Base-by-base conservation (phyloP, 2,888 invertebrate genomes). In the Diabrotica balteata region DNA sequence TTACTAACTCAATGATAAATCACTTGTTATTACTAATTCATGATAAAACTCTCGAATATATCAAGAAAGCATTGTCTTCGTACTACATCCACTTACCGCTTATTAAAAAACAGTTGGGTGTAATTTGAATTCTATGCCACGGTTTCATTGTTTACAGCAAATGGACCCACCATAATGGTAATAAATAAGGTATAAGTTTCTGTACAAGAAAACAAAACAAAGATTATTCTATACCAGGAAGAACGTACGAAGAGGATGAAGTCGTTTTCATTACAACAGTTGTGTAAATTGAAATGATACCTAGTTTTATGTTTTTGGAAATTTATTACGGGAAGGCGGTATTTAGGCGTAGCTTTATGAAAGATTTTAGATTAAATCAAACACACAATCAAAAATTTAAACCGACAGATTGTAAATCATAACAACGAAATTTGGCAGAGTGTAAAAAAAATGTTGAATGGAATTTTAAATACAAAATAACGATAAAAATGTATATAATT, bases 31-130 rank as follows among this genome's bases (percentile, higher is more conserved):
- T 66, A 63, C 17, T 42, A 54, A 69, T 64, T 63, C 66, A 66
- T 46, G 63, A 66, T 63, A 63, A 45, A 66, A 60, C 45, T 60
- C 63, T 63, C 66, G 66, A 66, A 60, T 49, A 63, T 43, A 63
- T 55, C 58, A 63, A 57, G 63, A 63, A 32, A 63, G 44, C 70
- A 78, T 79, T 79, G 78, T 79, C 72, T 78, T 69, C 67, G 70
- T 69, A 72, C 67, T 73, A 61, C 63, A 68, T 69, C 76, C 75
- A 76, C 76, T 80, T 78, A 78, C 79, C 75, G 76, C 75, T 78
- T 76, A 80, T 80, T 80, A 80, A 78, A 79, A 80, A 78, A 75
- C 79, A 77, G 77, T 78, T 78, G 77, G 75, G 72, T 71, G 72
- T 78, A 74, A 79, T 80, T 80, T 77, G 75, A 79, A 78, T 79